These are phyloP conservation scores for Argyra leucocephala DNA, from an alignment of 2,888 invertebrate genomes.

Conservation along the genomic window DNA sequence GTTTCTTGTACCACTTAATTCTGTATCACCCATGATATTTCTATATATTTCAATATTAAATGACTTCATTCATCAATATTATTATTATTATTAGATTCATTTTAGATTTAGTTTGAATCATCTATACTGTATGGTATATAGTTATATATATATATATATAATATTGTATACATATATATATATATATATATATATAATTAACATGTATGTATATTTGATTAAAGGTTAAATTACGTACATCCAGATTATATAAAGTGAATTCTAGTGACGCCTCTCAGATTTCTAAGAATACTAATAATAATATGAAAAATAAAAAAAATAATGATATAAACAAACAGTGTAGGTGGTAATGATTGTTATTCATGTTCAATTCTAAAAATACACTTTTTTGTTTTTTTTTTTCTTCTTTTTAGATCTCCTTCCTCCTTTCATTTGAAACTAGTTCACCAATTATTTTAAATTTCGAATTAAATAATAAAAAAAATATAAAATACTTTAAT, in stretches of 20 bases:
- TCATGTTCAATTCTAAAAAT: slow-evolving; percentile 2
- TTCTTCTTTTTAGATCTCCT: too few relatives aligned
- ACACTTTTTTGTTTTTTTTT: not conserved
- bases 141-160: slow-evolving; percentile 18
- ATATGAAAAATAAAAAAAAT: not conserved
- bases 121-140: slow-evolving; percentile 17
- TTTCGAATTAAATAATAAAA: too few relatives aligned
- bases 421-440: too few relatives aligned
- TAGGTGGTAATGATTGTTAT: slow-evolving; percentile 4
- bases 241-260: slow-evolving; percentile 19
- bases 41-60: slow-evolving; percentile 19
- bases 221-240: slow-evolving; percentile 13
- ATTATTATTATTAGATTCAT: slow-evolving; percentile 9
- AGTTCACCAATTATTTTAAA: too few relatives aligned
- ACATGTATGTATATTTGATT: slow-evolving; percentile 9
- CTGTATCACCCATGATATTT: too few relatives aligned
- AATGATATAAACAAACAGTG: not conserved
- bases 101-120: slow-evolving; percentile 20
- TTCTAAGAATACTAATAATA: not conserved
- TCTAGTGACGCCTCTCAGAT: slow-evolving; percentile 10
- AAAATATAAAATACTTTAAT: too few relatives aligned
- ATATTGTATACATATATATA: slow-evolving; percentile 10
- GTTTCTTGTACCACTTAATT: too few relatives aligned
- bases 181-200: not conserved
- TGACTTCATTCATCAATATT: slow-evolving; percentile 21